Base-by-base conservation (phyloP, 2,888 invertebrate genomes). In the Pterobdella sp. region DNA sequence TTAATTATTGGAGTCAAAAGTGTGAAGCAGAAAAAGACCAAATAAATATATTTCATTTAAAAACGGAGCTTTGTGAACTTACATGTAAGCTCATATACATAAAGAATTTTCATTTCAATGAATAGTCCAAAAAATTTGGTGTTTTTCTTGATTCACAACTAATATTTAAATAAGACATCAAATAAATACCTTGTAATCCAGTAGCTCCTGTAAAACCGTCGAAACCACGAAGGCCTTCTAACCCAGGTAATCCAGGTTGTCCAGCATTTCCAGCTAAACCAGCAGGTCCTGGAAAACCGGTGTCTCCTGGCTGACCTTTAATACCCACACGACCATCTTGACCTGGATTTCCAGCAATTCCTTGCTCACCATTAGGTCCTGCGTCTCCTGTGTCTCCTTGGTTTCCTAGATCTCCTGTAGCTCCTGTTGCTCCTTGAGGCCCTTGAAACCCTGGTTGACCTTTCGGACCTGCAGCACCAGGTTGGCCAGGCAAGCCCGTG, bases 211-310 rank as follows among this genome's bases (percentile, higher is more conserved):
- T 18, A 74, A 74, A 26, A 32, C 22, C 37, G 65, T 32, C 72
- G 75, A 75, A 69, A 70, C 31, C 56, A 31, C 64, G 18, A 49
- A 72, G 75, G 74, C 77, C 37, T 63, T 4, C 29, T 56, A 22
- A 63, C 74, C 75, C 42, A 37, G 26, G 49, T 56, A 42, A 42
- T 71, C 74, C 64, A 37, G 52, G 36, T 2, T 66, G 63, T 34
- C 77, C 77, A 18, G 75, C 37, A 67, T 66, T 60, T 34, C 77
- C 77, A 63, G 70, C 32, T 36, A 75, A 76, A 66, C 60, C 60
- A 18, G n/a, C 10, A 26, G 56, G 26, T 49, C 74, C 74, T 26
- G 66, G 72, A 14, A 36, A 35, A 22, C 74, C 70, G 18, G 72
- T 10, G 37, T 71, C 68, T 42, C 73, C 73, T 60, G 7, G 60